Evolutionary conservation across 2,888 invertebrate species (phyloP), one percentile per base, ranked within the genome.

Genomic region (Galerucella calmariensis): DNA sequence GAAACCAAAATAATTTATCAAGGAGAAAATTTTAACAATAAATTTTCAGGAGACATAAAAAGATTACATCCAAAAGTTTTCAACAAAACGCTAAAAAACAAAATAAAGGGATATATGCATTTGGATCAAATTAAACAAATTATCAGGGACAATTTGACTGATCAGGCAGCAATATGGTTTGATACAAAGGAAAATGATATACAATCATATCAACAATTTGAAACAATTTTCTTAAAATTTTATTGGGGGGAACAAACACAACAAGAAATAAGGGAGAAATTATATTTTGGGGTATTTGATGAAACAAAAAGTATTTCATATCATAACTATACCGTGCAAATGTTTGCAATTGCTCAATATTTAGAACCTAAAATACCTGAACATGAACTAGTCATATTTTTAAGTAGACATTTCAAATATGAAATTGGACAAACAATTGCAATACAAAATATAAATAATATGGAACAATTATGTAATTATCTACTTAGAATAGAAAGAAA

Each of bases 331-430:
- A 35, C 61, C 5, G 12, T 61, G 27, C 61, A 61, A 24, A 9
- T 61, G 12, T 61, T n/a, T 61, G 35, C 10, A 12, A 24, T 61
- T 12, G 61, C 61, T 12, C 61, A 61, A 27, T 61, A 61, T 10
- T 27, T 61, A 10, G 10, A 61, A 24, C 61, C 24, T 61, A 9
- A 10, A 9, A 61, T 61, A 35, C 20, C 11, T 27, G 61, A 61
- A 16, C 27, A 61, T 12, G 61, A 61, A 27, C 10, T 61, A 24
- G 10, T 61, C 0, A 27, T 24, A 61, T 61, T 27, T 16, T 27
- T 61, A 12, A 35, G 27, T 27, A 61, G 61, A 10, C 61, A 61
- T 20, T 61, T 61, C 8, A 61, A 61, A n/a, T 10, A 9, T 12
- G 27, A 61, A 61, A 24, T 61, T 12, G 9, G 27, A 61, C 27